phyloP scores from a whole-genome alignment of 2,888 invertebrate genomes.

The Caenorhabditis afra region DNA sequence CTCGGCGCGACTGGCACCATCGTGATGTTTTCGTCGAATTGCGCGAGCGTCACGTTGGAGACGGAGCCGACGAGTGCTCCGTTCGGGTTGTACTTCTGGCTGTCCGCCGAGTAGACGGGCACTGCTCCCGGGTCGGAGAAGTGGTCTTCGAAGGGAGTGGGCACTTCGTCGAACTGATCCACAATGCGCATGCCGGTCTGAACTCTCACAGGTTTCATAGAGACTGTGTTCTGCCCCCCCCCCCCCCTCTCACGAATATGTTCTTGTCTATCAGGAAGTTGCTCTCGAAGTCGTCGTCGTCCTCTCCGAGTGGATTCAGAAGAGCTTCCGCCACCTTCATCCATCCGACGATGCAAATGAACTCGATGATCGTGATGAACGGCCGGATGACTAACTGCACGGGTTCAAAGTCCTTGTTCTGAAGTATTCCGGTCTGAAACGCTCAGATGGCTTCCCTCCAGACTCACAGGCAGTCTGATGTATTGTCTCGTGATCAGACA shows the following conservation, averaged over 20 bases:
- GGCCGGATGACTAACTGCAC: constrained; percentile 61
- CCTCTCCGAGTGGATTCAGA: constrained; percentile 78
- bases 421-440: constrained; percentile 11
- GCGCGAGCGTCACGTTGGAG: constrained; percentile 52
- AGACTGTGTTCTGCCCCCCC: not conserved
- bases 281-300: constrained; percentile 77
- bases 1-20: constrained; percentile 56
- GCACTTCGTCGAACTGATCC: constrained; percentile 60
- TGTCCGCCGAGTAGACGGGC: constrained; percentile 62
- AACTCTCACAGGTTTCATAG: not conserved
- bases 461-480: constrained; percentile 54
- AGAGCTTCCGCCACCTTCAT: constrained; percentile 69
- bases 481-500: constrained; percentile 66
- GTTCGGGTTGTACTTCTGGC: constrained; percentile 39
- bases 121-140: constrained; percentile 58
- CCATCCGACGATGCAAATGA: constrained; percentile 69
- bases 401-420: constrained; percentile 66
- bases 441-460: not conserved
- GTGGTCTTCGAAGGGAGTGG: constrained; percentile 57
- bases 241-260: constrained; percentile 66
- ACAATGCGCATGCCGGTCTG: constrained; percentile 71
- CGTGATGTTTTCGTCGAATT: constrained; percentile 42
- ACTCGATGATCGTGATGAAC: constrained; percentile 71
- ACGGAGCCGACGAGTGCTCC: constrained; percentile 57
- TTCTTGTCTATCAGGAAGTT: constrained; percentile 71